These are phyloP conservation scores for Oncorhynchus keta DNA, from an alignment of 2,113 vertebrate species.

Conservation along the genomic window DNA sequence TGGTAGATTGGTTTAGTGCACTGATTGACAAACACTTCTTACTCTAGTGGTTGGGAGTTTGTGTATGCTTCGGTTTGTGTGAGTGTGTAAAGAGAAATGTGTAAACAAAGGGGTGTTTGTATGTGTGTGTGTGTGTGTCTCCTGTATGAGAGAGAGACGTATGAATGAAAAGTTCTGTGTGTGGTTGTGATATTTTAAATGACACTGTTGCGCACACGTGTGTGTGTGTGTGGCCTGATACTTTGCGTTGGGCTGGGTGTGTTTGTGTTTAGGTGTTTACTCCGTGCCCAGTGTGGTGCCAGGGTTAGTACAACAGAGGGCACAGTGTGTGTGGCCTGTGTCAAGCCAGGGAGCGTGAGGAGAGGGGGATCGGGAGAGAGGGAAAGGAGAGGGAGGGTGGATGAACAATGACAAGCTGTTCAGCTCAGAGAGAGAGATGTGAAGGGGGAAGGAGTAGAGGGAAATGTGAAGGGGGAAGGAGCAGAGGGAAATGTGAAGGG, in stretches of 20 bases:
- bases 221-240: neutral
- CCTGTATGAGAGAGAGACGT: neutral
- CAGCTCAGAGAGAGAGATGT: conserved; percentile 4
- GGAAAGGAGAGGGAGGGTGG: neutral
- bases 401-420: conserved; percentile 39
- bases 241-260: neutral
- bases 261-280: conserved; percentile 36
- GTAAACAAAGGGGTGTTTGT: neutral
- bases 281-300: conserved; percentile 27
- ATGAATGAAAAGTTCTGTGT: neutral
- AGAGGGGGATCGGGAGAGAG: neutral
- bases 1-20: no score
- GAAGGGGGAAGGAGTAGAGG: neutral
- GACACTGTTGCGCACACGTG: neutral
- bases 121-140: neutral
- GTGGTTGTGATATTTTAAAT: conserved; percentile 16
- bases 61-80: no score
- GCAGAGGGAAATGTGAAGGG: no score
- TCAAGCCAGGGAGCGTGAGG: neutral
- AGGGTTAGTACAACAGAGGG: conserved; percentile 33
- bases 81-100: neutral
- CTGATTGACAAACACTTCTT: no score
- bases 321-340: conserved; percentile 38
- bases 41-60: no score
- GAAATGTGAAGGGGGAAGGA: neutral